phyloP scores from a whole-genome alignment of 2,797 vertebrate species.

The Propithecus deckenii region DNA sequence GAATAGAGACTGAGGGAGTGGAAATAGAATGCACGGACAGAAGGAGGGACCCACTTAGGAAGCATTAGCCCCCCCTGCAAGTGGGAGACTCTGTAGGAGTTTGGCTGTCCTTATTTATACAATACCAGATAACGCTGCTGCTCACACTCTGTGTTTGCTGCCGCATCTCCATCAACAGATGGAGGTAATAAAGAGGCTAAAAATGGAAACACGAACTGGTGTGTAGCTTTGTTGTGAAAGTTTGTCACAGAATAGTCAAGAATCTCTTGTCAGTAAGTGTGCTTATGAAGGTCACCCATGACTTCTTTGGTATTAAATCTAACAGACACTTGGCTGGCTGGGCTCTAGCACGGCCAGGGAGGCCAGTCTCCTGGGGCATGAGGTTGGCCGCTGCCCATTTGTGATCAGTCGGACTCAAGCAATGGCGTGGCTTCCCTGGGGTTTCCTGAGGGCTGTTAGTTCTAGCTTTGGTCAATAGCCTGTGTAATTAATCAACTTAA shows the following conservation, averaged over 20 bases:
- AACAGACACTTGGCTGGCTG: background rate
- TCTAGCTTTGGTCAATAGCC: constrained; percentile 65
- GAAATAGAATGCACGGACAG: constrained; percentile 59
- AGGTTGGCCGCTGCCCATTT: background rate
- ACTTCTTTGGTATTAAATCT: constrained; percentile 33
- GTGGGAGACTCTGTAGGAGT: constrained; percentile 79
- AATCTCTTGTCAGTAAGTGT: constrained; percentile 18
- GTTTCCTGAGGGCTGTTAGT: constrained; percentile 35
- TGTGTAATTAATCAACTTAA: constrained; percentile 71
- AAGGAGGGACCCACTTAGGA: constrained; percentile 77
- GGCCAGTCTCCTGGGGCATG: constrained; percentile 40
- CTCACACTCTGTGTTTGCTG: constrained; percentile 75
- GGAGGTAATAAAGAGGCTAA: constrained; percentile 83
- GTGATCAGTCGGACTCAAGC: background rate
- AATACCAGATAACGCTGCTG: constrained; percentile 73
- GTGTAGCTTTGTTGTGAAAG: constrained; percentile 73
- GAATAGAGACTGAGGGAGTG: background rate
- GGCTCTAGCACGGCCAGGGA: background rate
- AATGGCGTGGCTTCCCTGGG: constrained; percentile 7
- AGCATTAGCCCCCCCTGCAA: constrained; percentile 70
- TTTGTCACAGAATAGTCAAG: constrained; percentile 71
- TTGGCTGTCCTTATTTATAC: constrained; percentile 79
- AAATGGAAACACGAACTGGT: constrained; percentile 81
- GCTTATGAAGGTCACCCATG: constrained; percentile 62
- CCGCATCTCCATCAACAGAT: constrained; percentile 79